These are phyloP conservation scores for Gymnopithys bicolor DNA, from an alignment of 2,797 vertebrate species.

Conservation along the genomic window DNA sequence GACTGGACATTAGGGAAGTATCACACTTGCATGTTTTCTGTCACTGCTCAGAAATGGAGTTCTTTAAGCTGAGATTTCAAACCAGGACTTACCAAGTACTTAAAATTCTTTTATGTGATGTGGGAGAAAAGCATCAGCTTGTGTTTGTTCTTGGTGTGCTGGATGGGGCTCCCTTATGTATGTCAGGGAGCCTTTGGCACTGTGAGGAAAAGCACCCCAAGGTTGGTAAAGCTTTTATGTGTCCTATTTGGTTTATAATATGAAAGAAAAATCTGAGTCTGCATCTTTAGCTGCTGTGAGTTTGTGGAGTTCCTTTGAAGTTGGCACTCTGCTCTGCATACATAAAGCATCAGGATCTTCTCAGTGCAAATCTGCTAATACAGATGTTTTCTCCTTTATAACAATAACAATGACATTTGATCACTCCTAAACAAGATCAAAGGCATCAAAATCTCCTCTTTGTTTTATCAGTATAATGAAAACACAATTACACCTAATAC, in stretches of 20 bases:
- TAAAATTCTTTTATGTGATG: not conserved
- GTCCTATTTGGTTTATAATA: not conserved
- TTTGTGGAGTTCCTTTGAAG: constrained; percentile 18
- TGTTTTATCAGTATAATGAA: not conserved
- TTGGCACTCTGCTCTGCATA: not conserved
- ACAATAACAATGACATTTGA: not conserved
- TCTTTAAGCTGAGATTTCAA: not conserved
- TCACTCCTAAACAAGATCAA: not conserved
- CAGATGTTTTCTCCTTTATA: not conserved
- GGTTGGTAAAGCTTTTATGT: constrained; percentile 5
- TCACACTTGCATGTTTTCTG: not conserved
- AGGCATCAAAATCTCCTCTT: not conserved
- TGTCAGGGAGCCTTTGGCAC: not conserved
- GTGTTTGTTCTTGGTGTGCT: not conserved
- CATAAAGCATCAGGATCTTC: not conserved
- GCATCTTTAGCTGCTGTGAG: not conserved
- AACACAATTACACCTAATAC: not conserved
- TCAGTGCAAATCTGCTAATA: not conserved
- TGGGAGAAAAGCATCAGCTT: not conserved
- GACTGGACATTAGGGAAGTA: not conserved
- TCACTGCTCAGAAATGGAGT: not conserved
- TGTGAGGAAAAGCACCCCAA: not conserved
- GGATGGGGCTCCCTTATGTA: not conserved
- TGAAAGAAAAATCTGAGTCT: not conserved
- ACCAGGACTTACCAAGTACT: not conserved